These are phyloP conservation scores for Entomobrya proxima DNA, from an alignment of 2,888 invertebrate species.

Conservation along the genomic window DNA sequence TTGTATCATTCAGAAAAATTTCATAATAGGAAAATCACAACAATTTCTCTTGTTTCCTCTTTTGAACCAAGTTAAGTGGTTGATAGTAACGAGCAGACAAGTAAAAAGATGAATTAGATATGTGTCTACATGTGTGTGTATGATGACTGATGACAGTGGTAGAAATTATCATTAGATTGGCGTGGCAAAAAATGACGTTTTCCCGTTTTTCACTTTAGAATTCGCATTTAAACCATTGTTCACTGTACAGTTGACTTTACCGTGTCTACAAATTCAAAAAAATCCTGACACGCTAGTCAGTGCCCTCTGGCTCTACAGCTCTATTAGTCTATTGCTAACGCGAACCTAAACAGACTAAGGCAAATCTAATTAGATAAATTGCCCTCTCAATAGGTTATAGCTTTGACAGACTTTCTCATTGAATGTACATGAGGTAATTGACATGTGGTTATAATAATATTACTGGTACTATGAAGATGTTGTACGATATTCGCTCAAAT, in stretches of 20 bases:
- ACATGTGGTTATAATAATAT: background rate
- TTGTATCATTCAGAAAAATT: too few relatives aligned
- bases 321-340: background rate
- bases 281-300: too few relatives aligned
- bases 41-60: conserved; percentile 17
- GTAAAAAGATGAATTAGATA: conserved; percentile 8
- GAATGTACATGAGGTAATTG: background rate
- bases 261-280: too few relatives aligned
- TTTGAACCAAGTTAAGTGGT: background rate
- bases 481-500: background rate
- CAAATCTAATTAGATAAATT: background rate
- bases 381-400: background rate
- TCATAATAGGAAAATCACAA: too few relatives aligned
- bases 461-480: background rate
- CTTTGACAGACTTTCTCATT: background rate
- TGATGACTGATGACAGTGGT: background rate
- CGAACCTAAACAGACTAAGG: background rate
- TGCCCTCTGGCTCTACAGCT: background rate
- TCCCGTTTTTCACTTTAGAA: too few relatives aligned
- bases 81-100: background rate
- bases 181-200: too few relatives aligned
- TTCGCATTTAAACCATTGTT: too few relatives aligned
- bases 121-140: background rate
- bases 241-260: too few relatives aligned
- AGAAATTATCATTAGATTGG: too few relatives aligned